phyloP scores from a whole-genome alignment of 2,797 vertebrate species.

The Rhabdophis nuchalis region DNA sequence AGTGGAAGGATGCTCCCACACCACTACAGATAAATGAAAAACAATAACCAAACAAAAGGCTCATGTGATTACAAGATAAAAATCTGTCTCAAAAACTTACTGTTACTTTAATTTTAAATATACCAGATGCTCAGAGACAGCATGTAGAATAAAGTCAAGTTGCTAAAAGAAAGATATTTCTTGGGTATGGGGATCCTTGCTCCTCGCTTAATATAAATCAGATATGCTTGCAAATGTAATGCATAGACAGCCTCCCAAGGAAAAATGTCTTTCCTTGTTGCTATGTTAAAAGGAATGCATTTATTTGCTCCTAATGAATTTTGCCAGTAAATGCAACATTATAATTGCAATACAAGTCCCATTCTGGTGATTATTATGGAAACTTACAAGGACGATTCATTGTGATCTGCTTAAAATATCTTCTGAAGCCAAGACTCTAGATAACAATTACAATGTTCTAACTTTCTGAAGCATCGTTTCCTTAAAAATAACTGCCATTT shows the following conservation, averaged over 20 bases:
- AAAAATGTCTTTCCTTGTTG: not conserved
- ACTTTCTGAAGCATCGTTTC: slow-evolving; percentile 23
- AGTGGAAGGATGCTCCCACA: slow-evolving; percentile 33
- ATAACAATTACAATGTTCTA: not conserved
- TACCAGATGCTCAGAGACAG: slow-evolving; percentile 58
- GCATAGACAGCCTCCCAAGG: slow-evolving; percentile 47
- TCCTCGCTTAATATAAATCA: slow-evolving; percentile 50
- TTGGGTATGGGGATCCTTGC: slow-evolving; percentile 60
- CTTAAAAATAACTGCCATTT: slow-evolving; percentile 25
- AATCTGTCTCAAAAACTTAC: slow-evolving; percentile 56
- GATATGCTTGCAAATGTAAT: slow-evolving; percentile 29
- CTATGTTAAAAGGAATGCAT: not conserved
- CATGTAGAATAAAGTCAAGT: slow-evolving; percentile 46
- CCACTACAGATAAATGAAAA: slow-evolving; percentile 32
- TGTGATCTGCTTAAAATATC: not conserved
- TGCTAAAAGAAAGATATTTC: slow-evolving; percentile 52
- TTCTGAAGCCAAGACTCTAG: not conserved
- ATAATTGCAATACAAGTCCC: slow-evolving; percentile 3
- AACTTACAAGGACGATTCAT: not conserved
- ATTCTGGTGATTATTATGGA: not conserved
- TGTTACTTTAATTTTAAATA: slow-evolving; percentile 28
- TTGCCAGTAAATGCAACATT: not conserved
- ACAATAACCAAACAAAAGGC: not conserved
- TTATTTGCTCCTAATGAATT: not conserved
- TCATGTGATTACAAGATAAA: slow-evolving; percentile 37